phyloP scores from a whole-genome alignment of 2,888 invertebrate genomes.

The Lagria hirta region DNA sequence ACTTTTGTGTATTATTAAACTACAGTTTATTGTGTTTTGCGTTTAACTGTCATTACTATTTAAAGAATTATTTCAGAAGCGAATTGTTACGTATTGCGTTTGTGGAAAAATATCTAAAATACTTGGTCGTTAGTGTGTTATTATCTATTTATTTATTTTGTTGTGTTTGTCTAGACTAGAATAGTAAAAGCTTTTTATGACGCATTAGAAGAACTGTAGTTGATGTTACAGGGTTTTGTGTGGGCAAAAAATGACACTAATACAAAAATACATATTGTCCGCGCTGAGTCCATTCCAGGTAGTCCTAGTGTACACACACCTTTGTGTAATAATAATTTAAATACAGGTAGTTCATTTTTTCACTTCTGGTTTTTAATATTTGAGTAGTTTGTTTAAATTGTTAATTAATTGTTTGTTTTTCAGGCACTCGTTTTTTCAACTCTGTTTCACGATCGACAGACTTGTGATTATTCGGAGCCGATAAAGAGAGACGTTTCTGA shows the following conservation, averaged over 20 bases:
- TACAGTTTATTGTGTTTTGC: no score
- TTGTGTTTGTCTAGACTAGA: no score
- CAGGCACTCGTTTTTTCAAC: constrained; percentile 41
- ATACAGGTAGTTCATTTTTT: constrained; percentile 1
- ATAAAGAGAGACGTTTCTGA: constrained; percentile 9
- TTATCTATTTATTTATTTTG: no score
- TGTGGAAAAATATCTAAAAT: no score
- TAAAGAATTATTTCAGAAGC: no score
- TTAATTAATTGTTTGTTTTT: constrained; percentile 27
- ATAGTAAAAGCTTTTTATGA: no score
- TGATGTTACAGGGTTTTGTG: constrained; percentile 8
- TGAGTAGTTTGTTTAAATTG: constrained; percentile 1
- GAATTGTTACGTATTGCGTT: no score
- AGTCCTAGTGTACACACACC: constrained; percentile 3
- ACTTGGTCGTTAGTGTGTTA: no score
- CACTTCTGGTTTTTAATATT: not conserved
- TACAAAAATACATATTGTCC: not conserved
- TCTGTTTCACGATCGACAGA: constrained; percentile 26
- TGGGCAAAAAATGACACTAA: constrained; percentile 8
- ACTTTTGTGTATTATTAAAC: no score
- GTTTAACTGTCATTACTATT: no score
- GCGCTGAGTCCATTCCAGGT: constrained; percentile 8
- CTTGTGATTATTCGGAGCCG: constrained; percentile 2
- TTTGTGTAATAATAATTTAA: not conserved
- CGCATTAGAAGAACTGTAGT: no score